Evolutionary conservation across 2,888 invertebrate species (phyloP), one percentile per base, ranked within the genome.

Genomic region (Sphaerophoria taeniata): DNA sequence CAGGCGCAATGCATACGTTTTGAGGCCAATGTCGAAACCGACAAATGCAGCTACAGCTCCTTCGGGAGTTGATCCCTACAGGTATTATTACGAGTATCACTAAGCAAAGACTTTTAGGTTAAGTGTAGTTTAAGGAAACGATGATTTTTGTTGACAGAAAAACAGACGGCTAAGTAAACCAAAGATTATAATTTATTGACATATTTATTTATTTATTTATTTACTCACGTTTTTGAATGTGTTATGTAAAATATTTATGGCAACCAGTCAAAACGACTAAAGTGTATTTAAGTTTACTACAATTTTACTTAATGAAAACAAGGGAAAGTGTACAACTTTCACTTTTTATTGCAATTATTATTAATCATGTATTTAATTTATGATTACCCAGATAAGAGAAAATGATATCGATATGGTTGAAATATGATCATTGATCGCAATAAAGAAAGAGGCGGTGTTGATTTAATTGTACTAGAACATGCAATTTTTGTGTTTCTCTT

Each of bases 1-100:
- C 76, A 94, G 94, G 92, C 94, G 94, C 90, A 94, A 93, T 91
- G 93, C 93, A 79, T 94, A 94, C 91, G 93, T 94, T 90, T 93
- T 94, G 91, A 93, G 94, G 90, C 94, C 94, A 89, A 93, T 93
- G 39, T 87, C 89, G 86, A 93, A 93, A 90, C 90, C 92, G 88
- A 89, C 80, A 63, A 87, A 87, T 31, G 69, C 88, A 0, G 89
- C 88, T 6, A 89, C 88, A 34, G 89, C 88, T 45, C 88, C 89
- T 7, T 88, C 90, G 31, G 91, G 93, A 88, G 92, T 93, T 90
- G 94, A 94, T 91, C 94, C 94, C 78, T 94, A 94, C 91, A 93
- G 93, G 88, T 94, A 93, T 90, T 93, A 94, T 90, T 93, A 93
- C 88, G 94, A 94, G 84, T 92, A 92, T 87, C 91, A 91, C 75